Base-by-base conservation (phyloP, 2,797 vertebrate species). In the Enteromius argenteus region DNA sequence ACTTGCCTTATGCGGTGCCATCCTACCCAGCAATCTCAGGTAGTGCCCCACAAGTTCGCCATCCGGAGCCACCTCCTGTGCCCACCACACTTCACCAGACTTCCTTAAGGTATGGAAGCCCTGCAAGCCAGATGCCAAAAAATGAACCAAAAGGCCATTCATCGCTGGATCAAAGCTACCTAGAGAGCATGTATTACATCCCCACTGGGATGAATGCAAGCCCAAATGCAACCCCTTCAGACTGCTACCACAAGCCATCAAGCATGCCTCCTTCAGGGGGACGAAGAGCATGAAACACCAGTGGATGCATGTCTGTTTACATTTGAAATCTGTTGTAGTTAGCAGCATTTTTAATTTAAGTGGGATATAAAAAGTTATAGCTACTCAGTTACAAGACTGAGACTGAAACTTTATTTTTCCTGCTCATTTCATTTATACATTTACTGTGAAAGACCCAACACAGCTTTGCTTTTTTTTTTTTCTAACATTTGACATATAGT, bases 141-240 rank as follows among this genome's bases (percentile, higher is more conserved):
- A 86, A 91, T 88, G 96, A 95, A 23, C 76, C 19, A 88, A 96
- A 91, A 91, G 94, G 86, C 85, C 92, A 95, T 6, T 95, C 94
- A 86, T 92, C 92, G 13, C 46, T 96, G 4, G 97, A 98, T 91
- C 93, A 95, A 8, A 95, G 94, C 86, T 95, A 96, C 92, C 93
- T 97, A 94, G 97, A 98, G 85, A 94, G 95, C 86, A 95, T 96
- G 92, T 98, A 97, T 92, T 99, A 97, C 90, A 95, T 97, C 91
- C 96, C 97, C 14, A 95, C 96, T 0, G 96, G 96, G 46, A 96
- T 97, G 94, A 95, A 94, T 88, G 93, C 94, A 32, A 97, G 96
- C 88, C 95, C 97, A 0, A 95, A 95, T 89, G 91, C 94, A 2
- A 86, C 92, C 39, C 94, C 94, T 86, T 92, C 95, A 68, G 94